Percentiles rank a stretch among this genome's conserved stretches.
These are phyloP conservation scores for Polietes domitor DNA, from an alignment of 2,888 invertebrate species.

Conservation along the genomic window DNA sequence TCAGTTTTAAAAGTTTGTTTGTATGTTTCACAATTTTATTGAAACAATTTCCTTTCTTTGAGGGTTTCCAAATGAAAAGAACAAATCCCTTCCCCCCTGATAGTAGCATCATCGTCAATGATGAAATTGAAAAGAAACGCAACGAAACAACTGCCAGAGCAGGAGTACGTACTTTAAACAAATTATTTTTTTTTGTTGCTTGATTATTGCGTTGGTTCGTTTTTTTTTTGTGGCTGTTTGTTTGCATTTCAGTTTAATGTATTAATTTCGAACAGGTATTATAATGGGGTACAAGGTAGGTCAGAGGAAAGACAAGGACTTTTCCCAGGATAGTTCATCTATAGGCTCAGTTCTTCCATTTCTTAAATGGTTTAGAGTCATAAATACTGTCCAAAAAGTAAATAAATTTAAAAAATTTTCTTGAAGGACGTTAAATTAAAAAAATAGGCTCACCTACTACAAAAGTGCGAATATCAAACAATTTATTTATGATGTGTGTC, in stretches of 20 bases:
- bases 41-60: conserved; percentile 54
- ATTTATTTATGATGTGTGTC: no score
- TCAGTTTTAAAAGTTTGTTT: conserved; percentile 19
- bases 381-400: no score
- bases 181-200: background rate
- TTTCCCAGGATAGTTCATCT: no score
- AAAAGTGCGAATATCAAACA: no score
- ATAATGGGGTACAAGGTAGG: background rate
- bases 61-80: conserved; percentile 39
- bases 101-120: background rate
- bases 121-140: background rate
- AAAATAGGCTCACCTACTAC: no score
- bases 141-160: background rate
- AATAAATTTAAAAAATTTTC: no score
- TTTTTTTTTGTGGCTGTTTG: background rate
- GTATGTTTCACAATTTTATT: conserved; percentile 36
- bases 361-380: no score
- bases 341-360: no score
- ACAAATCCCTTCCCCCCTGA: background rate
- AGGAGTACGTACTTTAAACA: background rate
- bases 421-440: no score
- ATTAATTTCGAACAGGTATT: conserved; percentile 37
- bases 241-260: conserved; percentile 30
- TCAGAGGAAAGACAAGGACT: background rate
- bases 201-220: background rate